A percentile compares a stretch with the other conserved stretches of the same genome.
Conservation (phyloP, 2,113 vertebrate genomes). For the Xyrauchen texanus region DNA sequence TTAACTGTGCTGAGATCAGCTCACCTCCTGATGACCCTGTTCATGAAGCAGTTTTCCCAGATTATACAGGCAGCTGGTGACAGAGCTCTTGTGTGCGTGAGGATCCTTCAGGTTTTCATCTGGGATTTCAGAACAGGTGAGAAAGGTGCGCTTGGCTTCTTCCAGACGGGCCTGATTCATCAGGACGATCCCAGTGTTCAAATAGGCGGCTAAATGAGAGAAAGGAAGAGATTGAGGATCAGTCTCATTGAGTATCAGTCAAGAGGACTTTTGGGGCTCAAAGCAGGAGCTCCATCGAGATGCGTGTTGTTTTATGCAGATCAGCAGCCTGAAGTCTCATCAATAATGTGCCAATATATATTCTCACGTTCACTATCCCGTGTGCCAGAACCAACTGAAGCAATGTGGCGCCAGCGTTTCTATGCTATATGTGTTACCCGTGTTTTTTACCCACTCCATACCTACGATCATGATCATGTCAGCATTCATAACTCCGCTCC, state of each 20-base stretch:
- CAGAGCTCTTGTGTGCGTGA: conserved; percentile 96
- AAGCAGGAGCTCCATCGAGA: conserved; percentile 24
- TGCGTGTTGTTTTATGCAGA: conserved; percentile 46
- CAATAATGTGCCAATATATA: conserved; percentile 37
- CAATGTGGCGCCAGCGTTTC: no score
- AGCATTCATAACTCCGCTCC: no score
- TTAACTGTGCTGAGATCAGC: conserved; percentile 1
- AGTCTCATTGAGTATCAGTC: conserved; percentile 43
- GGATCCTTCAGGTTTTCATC: conserved; percentile 99
- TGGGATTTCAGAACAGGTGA: conserved; percentile 95
- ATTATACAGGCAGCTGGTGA: conserved; percentile 98
- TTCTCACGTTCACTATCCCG: conserved; percentile 54
- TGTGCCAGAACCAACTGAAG: background rate
- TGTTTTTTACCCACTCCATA: no score
- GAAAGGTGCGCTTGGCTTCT: conserved; percentile 90
- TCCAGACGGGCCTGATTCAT: conserved; percentile 95
- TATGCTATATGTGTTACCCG: no score
- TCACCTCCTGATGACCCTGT: conserved; percentile 93
- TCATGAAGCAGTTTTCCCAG: conserved; percentile 97
- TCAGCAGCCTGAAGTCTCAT: conserved; percentile 49
- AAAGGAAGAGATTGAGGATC: background rate
- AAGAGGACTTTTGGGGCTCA: conserved; percentile 60
- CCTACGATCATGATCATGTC: no score
- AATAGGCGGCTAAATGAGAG: conserved; percentile 86
- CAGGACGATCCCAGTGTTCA: conserved; percentile 97